These are phyloP conservation scores for Lepisosteus osseus DNA, from an alignment of 2,113 vertebrate genomes.

Conservation along the genomic window DNA sequence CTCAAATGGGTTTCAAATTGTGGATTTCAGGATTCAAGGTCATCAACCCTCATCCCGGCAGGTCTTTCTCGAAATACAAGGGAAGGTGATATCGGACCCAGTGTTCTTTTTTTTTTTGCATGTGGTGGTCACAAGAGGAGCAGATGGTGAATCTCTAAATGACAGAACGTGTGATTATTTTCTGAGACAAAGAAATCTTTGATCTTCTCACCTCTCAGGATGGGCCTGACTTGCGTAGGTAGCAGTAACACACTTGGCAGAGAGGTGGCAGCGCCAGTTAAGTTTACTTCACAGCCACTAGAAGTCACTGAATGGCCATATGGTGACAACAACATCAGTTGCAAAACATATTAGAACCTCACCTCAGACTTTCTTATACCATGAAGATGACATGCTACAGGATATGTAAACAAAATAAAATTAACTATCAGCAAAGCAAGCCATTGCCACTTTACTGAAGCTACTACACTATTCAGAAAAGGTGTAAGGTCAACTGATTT, in stretches of 20 bases:
- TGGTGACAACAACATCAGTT: too few relatives aligned
- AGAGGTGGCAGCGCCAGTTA: not conserved
- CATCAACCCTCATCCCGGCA: conserved; percentile 9
- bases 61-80: conserved; percentile 20
- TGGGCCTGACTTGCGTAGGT: not conserved
- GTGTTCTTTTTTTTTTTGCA: conserved; percentile 38
- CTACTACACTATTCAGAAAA: too few relatives aligned
- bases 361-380: too few relatives aligned
- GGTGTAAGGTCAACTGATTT: too few relatives aligned
- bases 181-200: conserved; percentile 1
- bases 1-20: conserved; percentile 12
- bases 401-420: too few relatives aligned
- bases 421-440: too few relatives aligned
- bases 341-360: too few relatives aligned
- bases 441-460: too few relatives aligned
- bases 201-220: not conserved
- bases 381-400: too few relatives aligned
- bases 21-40: conserved; percentile 17
- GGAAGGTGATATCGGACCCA: conserved; percentile 16
- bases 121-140: conserved; percentile 30
- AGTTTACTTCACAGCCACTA: too few relatives aligned
- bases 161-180: not conserved
- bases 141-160: conserved; percentile 19
- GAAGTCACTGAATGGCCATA: too few relatives aligned
- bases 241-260: not conserved